phyloP scores from a whole-genome alignment of 2,113 vertebrate genomes.

The Trinectes maculatus region DNA sequence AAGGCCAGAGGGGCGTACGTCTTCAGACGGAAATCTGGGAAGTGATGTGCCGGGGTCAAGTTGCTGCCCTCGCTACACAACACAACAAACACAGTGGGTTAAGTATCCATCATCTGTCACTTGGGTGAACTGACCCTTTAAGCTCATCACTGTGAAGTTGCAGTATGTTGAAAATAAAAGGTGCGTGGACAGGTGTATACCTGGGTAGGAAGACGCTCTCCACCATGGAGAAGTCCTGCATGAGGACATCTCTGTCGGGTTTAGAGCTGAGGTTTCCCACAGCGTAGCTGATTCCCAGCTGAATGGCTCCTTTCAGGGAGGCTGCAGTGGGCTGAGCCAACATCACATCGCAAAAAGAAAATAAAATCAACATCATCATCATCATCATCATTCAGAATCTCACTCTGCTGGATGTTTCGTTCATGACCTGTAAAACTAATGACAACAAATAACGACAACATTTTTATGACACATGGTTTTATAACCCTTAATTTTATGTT shows the following conservation, averaged over 20 bases:
- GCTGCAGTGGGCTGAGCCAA: conserved; percentile 87
- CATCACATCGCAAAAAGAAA: not conserved
- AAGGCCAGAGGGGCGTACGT: conserved; percentile 96
- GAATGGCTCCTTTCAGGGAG: conserved; percentile 93
- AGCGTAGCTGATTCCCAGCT: conserved; percentile 94
- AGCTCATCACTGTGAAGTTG: too few species aligned
- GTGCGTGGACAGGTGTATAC: too few species aligned
- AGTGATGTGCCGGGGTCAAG: conserved; percentile 95
- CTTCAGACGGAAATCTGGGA: conserved; percentile 95
- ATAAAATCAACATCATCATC: not conserved
- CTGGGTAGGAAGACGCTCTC: conserved; percentile 96
- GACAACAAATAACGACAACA: too few species aligned
- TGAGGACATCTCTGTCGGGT: conserved; percentile 95
- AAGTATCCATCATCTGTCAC: too few species aligned
- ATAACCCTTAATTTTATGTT: too few species aligned
- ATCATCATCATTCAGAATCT: not conserved
- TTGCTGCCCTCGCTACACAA: conserved; percentile 90
- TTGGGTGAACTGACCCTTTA: too few species aligned
- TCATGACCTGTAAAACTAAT: not conserved
- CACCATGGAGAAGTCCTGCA: conserved; percentile 98
- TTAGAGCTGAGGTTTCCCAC: conserved; percentile 97
- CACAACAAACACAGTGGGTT: not conserved
- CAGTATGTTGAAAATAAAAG: too few species aligned
- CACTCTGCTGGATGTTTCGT: not conserved
- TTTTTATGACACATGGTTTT: too few species aligned